Evolutionary conservation across 1,140 invertebrate species (phyloP).

Genomic region (Bombus pyrosoma): DNA sequence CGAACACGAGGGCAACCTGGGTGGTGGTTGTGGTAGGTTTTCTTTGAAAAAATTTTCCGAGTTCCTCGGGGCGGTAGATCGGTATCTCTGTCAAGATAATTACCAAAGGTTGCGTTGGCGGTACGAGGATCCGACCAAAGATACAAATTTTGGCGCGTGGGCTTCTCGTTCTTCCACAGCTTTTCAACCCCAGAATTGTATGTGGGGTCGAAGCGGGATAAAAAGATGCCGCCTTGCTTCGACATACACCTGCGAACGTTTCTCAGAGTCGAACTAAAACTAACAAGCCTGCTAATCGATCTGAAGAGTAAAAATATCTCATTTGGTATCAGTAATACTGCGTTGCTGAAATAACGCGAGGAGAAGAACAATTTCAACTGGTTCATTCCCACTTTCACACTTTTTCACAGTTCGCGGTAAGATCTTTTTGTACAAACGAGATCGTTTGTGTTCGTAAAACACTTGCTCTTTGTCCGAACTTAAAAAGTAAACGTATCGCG

Average conservation of each 20-base stretch:
- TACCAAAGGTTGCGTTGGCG: slow-evolving; percentile 54
- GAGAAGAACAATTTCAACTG: no score
- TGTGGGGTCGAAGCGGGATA: not conserved
- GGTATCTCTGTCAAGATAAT: slow-evolving; percentile 61
- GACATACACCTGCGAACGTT: not conserved
- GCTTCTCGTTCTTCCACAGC: not conserved
- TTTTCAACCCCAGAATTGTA: not conserved
- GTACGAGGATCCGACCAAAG: slow-evolving; percentile 27
- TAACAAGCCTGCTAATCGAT: no score
- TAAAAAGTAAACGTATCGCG: no score
- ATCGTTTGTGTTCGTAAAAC: no score
- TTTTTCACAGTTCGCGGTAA: no score
- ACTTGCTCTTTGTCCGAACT: no score
- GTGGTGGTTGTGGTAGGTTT: not conserved
- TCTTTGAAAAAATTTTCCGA: not conserved
- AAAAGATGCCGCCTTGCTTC: slow-evolving; percentile 1
- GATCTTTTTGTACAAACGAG: no score
- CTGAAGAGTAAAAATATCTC: no score
- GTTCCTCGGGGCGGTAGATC: slow-evolving; percentile 43
- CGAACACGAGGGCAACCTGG: not conserved
- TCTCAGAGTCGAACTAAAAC: no score
- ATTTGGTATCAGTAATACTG: no score
- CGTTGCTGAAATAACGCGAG: no score
- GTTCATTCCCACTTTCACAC: no score
- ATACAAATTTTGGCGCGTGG: slow-evolving; percentile 43